These are phyloP conservation scores for Acanthaster planci DNA, from an alignment of 35 echinoderm and acorn worm genomes.

Conservation along the genomic window DNA sequence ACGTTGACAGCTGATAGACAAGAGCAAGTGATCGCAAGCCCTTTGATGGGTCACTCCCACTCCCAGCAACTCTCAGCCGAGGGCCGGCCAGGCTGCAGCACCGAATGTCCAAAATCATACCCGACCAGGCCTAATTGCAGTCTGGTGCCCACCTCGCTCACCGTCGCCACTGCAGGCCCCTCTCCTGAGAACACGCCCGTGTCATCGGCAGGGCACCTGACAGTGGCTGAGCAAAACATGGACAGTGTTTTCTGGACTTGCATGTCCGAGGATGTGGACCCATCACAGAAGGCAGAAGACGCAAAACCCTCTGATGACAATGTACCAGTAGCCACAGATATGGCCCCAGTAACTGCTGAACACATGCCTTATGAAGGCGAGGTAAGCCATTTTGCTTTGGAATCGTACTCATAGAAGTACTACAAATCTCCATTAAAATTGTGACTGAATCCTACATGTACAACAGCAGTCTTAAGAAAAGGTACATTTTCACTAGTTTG, in stretches of 20 bases:
- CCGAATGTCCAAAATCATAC: too few species aligned
- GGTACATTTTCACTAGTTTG: too few species aligned
- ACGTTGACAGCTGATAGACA: too few species aligned
- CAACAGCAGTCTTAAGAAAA: too few species aligned
- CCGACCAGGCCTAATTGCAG: background rate
- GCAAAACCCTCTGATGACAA: background rate
- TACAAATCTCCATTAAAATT: too few species aligned
- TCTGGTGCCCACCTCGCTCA: slow-evolving; percentile 6
- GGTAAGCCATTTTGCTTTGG: background rate
- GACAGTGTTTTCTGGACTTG: slow-evolving; percentile 20
- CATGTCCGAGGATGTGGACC: background rate
- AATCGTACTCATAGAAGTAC: too few species aligned
- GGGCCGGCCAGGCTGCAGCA: too few species aligned
- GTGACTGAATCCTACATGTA: too few species aligned
- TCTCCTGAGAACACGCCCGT: background rate
- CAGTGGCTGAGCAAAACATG: background rate
- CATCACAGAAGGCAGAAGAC: background rate
- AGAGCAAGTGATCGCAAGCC: too few species aligned
- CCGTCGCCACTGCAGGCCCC: background rate
- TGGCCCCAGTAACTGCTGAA: background rate
- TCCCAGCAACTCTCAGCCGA: too few species aligned
- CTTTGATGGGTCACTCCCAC: too few species aligned
- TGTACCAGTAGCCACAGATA: slow-evolving; percentile 35
- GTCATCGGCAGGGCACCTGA: background rate
- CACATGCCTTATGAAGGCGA: background rate